phyloP scores from a whole-genome alignment of 2,888 invertebrate genomes.

The Xestia rhomboidea region DNA sequence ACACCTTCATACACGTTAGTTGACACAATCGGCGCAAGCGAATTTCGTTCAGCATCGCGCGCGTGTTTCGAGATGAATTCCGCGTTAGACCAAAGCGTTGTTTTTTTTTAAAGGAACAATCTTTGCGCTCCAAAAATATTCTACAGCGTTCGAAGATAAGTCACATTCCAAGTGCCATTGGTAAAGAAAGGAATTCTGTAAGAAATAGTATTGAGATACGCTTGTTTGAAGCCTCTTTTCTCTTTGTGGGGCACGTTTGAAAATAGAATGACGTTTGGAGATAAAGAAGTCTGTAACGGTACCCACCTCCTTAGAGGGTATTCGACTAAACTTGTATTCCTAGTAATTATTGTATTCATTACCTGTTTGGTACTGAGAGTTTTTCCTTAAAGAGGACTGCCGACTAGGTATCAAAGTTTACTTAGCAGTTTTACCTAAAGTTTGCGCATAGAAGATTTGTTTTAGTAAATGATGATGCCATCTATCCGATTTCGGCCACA shows the following conservation, averaged over 20 bases:
- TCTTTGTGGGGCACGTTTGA: conserved; percentile 15
- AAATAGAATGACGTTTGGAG: conserved; percentile 6
- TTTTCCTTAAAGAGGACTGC: not conserved
- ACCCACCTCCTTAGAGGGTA: not conserved
- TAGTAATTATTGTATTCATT: not conserved
- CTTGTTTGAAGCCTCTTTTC: conserved; percentile 41
- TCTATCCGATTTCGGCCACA: too few relatives aligned
- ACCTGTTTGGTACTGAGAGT: not conserved
- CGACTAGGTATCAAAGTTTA: not conserved
- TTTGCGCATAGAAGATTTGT: not conserved
- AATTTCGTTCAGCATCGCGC: not conserved
- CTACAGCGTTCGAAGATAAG: conserved; percentile 31
- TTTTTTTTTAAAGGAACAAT: conserved; percentile 16
- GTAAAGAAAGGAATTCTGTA: conserved; percentile 50
- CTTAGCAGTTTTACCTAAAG: not conserved
- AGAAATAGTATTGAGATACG: conserved; percentile 39
- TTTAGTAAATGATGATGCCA: not conserved
- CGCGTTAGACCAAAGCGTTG: not conserved
- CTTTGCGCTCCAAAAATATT: conserved; percentile 31
- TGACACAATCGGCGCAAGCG: not conserved
- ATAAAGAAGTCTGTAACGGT: conserved; percentile 11
- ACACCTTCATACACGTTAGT: not conserved
- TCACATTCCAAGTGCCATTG: conserved; percentile 24
- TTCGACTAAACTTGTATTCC: not conserved
- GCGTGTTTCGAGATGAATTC: not conserved